A percentile compares a stretch with the other conserved stretches of the same genome.
Evolutionary conservation across 2,888 invertebrate genomes (phyloP).

Genomic region (Gnatocerus cornutus): DNA sequence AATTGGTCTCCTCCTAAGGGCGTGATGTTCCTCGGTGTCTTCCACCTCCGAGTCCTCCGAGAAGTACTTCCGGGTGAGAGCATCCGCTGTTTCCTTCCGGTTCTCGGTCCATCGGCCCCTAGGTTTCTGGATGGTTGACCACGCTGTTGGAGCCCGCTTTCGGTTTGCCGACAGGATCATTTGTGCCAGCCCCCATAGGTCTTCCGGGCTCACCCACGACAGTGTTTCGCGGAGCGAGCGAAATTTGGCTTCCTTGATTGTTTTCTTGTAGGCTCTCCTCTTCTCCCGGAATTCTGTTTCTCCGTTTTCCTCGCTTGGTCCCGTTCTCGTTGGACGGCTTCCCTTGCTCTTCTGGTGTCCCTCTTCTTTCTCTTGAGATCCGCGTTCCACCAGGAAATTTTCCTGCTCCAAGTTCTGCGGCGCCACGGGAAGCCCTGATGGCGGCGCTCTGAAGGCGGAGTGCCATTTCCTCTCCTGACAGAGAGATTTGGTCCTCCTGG

Average conservation of each 20-base stretch:
- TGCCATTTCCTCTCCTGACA: too few species aligned
- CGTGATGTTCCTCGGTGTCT: slow-evolving; percentile 24
- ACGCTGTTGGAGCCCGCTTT: not conserved
- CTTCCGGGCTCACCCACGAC: not conserved
- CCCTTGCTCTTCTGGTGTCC: too few species aligned
- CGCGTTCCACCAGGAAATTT: too few species aligned
- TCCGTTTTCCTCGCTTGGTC: too few species aligned
- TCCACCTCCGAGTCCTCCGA: slow-evolving; percentile 37
- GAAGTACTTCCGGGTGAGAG: slow-evolving; percentile 49
- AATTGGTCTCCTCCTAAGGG: not conserved
- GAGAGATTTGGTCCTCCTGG: too few species aligned
- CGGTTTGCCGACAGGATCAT: not conserved
- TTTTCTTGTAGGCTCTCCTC: not conserved
- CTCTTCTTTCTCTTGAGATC: too few species aligned
- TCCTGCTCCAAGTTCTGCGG: too few species aligned
- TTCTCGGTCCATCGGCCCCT: slow-evolving; percentile 33
- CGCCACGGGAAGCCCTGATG: too few species aligned
- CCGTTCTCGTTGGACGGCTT: too few species aligned
- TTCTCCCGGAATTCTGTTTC: not conserved
- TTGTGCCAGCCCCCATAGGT: too few species aligned
- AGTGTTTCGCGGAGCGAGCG: slow-evolving; percentile 13
- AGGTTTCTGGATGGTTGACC: not conserved
- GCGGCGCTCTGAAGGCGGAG: too few species aligned
- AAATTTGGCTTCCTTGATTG: slow-evolving; percentile 37
- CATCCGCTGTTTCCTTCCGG: slow-evolving; percentile 32